Percentiles rank a stretch among this genome's conserved stretches.
These are phyloP conservation scores for Steatornis caripensis DNA, from an alignment of 2,113 vertebrate species.

Conservation along the genomic window DNA sequence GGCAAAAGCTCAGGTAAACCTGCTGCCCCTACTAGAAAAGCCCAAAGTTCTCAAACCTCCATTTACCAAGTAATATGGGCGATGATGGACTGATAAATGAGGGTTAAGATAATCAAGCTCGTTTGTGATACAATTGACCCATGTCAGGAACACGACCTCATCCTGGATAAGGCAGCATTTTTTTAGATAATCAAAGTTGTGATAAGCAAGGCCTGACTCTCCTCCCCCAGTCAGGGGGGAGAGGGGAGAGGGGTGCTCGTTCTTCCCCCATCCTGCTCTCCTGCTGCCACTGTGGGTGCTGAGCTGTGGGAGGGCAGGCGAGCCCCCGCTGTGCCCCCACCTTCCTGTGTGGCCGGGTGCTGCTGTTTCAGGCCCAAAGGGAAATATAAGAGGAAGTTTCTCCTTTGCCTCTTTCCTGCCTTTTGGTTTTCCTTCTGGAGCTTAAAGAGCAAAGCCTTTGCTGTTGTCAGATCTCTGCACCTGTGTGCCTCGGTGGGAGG, in stretches of 20 bases:
- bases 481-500: background rate
- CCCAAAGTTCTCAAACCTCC: background rate
- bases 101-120: background rate
- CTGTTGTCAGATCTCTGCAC: accelerated
- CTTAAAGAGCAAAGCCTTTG: background rate
- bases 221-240: accelerated
- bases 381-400: background rate
- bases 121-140: background rate
- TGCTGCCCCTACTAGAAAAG: background rate
- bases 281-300: background rate
- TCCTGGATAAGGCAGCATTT: background rate
- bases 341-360: accelerated
- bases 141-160: background rate
- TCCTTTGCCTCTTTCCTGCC: background rate
- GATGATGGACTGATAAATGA: background rate
- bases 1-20: background rate
- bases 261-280: background rate
- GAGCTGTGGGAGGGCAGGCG: background rate
- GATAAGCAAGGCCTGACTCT: background rate
- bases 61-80: background rate
- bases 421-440: background rate
- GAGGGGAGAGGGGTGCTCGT: accelerated
- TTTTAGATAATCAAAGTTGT: background rate
- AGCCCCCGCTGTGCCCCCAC: accelerated
- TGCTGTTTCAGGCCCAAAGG: background rate